A percentile compares a stretch with the other conserved stretches of the same genome.
Conservation (phyloP, 1,140 invertebrate genomes). For the Lucilia sericata region DNA sequence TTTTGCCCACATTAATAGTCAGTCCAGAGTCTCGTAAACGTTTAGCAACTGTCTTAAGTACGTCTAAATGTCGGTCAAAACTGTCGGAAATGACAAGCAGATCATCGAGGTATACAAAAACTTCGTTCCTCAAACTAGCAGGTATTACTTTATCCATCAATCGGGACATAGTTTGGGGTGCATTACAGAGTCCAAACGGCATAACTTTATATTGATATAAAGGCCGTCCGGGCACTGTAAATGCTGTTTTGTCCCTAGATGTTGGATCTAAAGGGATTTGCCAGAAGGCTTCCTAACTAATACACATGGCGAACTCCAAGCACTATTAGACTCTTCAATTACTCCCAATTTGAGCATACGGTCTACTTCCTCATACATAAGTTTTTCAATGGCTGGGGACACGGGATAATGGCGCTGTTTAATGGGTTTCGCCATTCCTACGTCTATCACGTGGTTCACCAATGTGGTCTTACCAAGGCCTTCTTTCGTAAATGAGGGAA, state of each 20-base stretch:
- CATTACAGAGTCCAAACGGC: constrained; percentile 53
- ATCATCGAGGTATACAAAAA: constrained; percentile 50
- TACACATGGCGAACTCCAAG: constrained; percentile 47
- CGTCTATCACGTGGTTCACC: constrained; percentile 30
- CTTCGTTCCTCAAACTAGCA: constrained; percentile 57
- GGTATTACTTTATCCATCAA: constrained; percentile 58
- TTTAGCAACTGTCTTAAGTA: constrained; percentile 35
- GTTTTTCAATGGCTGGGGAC: constrained; percentile 26
- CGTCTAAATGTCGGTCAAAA: no score
- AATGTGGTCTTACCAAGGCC: constrained; percentile 37
- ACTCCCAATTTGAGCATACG: constrained; percentile 17
- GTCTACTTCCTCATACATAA: constrained; percentile 9
- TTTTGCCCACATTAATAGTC: no score
- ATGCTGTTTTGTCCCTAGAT: constrained; percentile 49
- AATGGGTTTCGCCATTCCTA: neutral
- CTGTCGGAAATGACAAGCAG: no score
- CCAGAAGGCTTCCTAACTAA: constrained; percentile 45
- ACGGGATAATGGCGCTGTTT: constrained; percentile 34
- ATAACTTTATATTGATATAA: constrained; percentile 41
- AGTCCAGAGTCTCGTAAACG: no score
- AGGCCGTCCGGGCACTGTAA: constrained; percentile 28
- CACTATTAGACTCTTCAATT: constrained; percentile 36
- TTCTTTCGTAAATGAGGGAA: constrained; percentile 29
- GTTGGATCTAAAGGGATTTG: constrained; percentile 31
- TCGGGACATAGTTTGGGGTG: constrained; percentile 44